phyloP scores from a whole-genome alignment of 1,140 invertebrate species.

The Anastrepha ludens region DNA sequence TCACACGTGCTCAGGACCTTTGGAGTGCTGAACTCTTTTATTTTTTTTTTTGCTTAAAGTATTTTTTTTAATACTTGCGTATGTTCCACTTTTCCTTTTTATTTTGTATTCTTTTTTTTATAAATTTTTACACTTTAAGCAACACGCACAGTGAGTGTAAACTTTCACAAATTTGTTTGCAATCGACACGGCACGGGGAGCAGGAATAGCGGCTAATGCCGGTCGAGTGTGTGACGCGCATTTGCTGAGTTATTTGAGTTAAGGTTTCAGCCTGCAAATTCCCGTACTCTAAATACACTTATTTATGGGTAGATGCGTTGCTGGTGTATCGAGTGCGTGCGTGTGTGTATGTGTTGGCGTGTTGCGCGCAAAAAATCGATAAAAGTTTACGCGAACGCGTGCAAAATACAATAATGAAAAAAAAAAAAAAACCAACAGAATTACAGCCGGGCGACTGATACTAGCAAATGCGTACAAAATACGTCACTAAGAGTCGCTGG shows the following conservation, averaged over 20 bases:
- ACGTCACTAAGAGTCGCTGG: conserved; percentile 42
- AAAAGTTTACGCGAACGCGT: not conserved
- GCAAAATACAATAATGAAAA: not conserved
- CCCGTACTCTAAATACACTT: not conserved
- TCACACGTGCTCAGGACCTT: not conserved
- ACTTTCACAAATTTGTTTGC: conserved; percentile 6
- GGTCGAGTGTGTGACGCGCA: not conserved
- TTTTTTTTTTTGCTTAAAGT: not conserved
- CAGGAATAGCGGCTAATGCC: not conserved
- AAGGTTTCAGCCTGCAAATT: not conserved
- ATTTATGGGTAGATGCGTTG: not conserved
- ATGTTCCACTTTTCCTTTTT: not conserved
- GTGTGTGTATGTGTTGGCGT: not conserved
- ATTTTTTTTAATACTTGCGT: not conserved
- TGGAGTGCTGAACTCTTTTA: not conserved
- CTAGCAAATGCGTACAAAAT: not conserved
- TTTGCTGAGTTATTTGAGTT: conserved; percentile 12
- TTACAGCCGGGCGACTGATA: conserved; percentile 22
- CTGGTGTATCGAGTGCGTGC: not conserved
- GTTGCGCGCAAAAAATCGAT: conserved; percentile 38
- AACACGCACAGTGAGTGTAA: not conserved
- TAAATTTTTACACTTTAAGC: not conserved
- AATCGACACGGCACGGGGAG: not conserved
- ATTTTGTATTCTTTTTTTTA: not conserved
- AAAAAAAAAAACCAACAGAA: not conserved